Evolutionary conservation across 2,113 vertebrate species (phyloP).

Genomic region (Melanostigma gelatinosum): DNA sequence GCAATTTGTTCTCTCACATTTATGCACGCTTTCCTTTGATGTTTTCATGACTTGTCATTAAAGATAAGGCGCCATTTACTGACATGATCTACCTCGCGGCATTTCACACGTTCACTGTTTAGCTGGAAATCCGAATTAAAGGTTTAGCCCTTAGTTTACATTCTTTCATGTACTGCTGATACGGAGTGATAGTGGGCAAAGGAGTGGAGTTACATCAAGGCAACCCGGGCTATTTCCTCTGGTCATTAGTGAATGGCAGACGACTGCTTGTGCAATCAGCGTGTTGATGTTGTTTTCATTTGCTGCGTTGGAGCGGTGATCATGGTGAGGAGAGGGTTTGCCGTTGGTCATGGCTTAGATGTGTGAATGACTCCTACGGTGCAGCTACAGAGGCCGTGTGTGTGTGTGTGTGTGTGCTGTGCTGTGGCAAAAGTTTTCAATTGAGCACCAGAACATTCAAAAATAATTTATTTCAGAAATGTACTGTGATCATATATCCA

Average conservation of each 20-base stretch:
- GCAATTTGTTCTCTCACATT: neutral
- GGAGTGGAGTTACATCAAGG: neutral
- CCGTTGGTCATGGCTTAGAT: neutral
- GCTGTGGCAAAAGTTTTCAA: slow-evolving; percentile 16
- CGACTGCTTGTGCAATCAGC: neutral
- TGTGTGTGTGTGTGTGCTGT: neutral
- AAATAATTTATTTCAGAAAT: slow-evolving; percentile 86
- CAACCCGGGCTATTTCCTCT: neutral
- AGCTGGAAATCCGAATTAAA: neutral
- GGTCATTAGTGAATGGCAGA: neutral
- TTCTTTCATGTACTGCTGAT: neutral
- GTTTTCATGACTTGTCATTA: neutral
- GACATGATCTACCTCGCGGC: neutral
- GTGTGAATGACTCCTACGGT: neutral
- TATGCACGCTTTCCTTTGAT: neutral
- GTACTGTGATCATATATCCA: slow-evolving; percentile 83
- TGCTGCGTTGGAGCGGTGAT: too few species aligned
- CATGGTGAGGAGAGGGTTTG: neutral
- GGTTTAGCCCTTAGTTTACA: neutral
- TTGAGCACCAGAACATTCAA: slow-evolving; percentile 77
- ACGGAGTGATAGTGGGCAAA: neutral
- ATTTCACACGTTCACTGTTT: neutral
- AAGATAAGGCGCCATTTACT: neutral
- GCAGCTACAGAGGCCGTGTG: neutral
- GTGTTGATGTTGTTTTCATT: neutral